Conservation (phyloP, 2,888 invertebrate species). For the Lithophane ornitopus region DNA sequence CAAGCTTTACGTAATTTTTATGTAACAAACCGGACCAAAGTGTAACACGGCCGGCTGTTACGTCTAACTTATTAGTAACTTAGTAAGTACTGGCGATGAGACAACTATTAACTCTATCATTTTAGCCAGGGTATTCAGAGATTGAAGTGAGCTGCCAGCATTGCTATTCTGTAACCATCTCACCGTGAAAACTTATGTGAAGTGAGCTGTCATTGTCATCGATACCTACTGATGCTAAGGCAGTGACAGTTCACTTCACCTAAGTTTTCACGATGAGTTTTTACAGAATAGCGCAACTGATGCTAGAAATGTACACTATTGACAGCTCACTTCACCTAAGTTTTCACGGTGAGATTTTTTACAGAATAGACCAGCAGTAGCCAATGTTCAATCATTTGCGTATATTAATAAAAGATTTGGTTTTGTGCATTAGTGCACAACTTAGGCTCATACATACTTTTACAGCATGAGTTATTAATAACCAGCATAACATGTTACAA, state of each 20-base stretch:
- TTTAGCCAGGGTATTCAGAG: neutral
- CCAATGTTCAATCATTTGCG: neutral
- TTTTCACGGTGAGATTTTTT: neutral
- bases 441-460: too few relatives aligned
- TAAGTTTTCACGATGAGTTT: too few relatives aligned
- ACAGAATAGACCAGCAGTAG: neutral
- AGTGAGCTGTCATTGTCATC: too few relatives aligned
- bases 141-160: neutral
- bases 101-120: slow-evolving; percentile 29
- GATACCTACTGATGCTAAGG: too few relatives aligned
- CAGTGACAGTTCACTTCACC: too few relatives aligned
- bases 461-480: too few relatives aligned
- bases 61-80: slow-evolving; percentile 62
- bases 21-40: slow-evolving; percentile 83
- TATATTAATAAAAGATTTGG: too few relatives aligned
- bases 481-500: neutral
- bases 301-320: too few relatives aligned
- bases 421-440: neutral
- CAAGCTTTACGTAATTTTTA: slow-evolving; percentile 84
- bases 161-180: too few relatives aligned
- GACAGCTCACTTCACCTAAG: neutral
- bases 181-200: too few relatives aligned
- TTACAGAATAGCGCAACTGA: too few relatives aligned
- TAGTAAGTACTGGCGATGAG: slow-evolving; percentile 57
- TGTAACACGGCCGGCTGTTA: slow-evolving; percentile 71